phyloP scores from a whole-genome alignment of 2,888 invertebrate genomes.

The Steinernema scapterisci region DNA sequence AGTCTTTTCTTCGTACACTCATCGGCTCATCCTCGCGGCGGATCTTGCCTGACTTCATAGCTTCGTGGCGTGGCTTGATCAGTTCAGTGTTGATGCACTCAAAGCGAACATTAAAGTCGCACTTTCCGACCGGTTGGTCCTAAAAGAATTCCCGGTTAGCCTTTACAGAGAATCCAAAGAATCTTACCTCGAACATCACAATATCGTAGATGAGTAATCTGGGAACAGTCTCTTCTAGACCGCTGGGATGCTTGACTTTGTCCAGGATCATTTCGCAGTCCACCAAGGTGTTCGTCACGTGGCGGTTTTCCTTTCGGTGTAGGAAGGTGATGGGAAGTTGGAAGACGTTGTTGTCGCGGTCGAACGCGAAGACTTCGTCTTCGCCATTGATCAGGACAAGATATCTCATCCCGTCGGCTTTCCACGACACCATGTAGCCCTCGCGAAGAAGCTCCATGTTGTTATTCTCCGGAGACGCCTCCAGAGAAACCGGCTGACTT shows the following conservation, averaged over 20 bases:
- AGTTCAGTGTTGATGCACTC: constrained; percentile 76
- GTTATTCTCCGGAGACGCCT: constrained; percentile 67
- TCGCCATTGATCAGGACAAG: constrained; percentile 91
- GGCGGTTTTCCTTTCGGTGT: constrained; percentile 72
- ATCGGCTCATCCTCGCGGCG: constrained; percentile 48
- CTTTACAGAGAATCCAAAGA: no score
- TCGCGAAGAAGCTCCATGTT: constrained; percentile 81
- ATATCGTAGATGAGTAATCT: constrained; percentile 94
- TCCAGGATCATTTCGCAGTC: constrained; percentile 67
- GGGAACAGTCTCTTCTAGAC: constrained; percentile 74
- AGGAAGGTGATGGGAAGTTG: constrained; percentile 82
- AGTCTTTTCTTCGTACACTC: constrained; percentile 81
- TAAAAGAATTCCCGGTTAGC: constrained; percentile 43
- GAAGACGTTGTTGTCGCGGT: constrained; percentile 89
- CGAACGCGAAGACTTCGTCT: constrained; percentile 87
- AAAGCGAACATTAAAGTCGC: constrained; percentile 80
- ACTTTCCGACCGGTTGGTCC: constrained; percentile 78
- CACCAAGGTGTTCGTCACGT: constrained; percentile 54
- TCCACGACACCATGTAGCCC: constrained; percentile 96
- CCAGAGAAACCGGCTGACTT: constrained; percentile 96
- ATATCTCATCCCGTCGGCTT: constrained; percentile 96
- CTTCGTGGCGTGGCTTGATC: constrained; percentile 74
- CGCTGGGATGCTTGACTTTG: constrained; percentile 70
- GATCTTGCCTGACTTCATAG: constrained; percentile 73
- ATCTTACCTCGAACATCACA: constrained; percentile 77